Base-by-base conservation (phyloP, 2,797 vertebrate species). In the Diglossa cyanea region DNA sequence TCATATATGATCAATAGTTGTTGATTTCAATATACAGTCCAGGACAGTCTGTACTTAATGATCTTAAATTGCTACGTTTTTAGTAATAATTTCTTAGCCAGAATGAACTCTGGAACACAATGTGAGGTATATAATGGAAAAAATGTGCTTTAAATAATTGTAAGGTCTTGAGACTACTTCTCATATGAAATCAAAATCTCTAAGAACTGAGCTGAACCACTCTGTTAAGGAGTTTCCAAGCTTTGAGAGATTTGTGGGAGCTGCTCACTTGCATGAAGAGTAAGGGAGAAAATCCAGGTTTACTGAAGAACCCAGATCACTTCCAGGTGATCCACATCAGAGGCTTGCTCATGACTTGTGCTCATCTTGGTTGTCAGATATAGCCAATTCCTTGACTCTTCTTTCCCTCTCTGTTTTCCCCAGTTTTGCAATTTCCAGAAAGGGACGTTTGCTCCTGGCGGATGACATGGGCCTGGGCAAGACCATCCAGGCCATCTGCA, bases 381-480 rank as follows among this genome's bases (percentile, higher is more conserved):
- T 53, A 57, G 66, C 16, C 13, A 7, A 10, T 57, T 67, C 70
- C 20, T 47, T 74, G 40, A 39, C 44, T 92, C 55, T n/a, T 47
- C 11, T n/a, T 30, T 91, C 24, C 40, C 23, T 62, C n/a, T 63
- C 67, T 86, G 1, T 57, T 76, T 95, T 90, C 8, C 42, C 4
- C 96, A 99, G 99, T 97, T 99, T 99, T 75, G 99, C 99, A 6
- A 97, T 99, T 92, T 98, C 97, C 8, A 98, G 98, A 88, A 98
- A 98, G 26, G 99, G 99, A 65, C 99, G 99, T 50, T 98, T 99
- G 86, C 99, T 99, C 23, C 98, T 99, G 33, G 99, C 99, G 1
- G 99, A 99, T 82, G 99, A 99, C 97, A 99, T 99, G 99, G 99
- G 99, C 47, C 97, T 99, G 95, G 99, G 99, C 77, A 99, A 99